phyloP scores from a whole-genome alignment of 2,113 vertebrate species.

The Hippocampus mohnikei region DNA sequence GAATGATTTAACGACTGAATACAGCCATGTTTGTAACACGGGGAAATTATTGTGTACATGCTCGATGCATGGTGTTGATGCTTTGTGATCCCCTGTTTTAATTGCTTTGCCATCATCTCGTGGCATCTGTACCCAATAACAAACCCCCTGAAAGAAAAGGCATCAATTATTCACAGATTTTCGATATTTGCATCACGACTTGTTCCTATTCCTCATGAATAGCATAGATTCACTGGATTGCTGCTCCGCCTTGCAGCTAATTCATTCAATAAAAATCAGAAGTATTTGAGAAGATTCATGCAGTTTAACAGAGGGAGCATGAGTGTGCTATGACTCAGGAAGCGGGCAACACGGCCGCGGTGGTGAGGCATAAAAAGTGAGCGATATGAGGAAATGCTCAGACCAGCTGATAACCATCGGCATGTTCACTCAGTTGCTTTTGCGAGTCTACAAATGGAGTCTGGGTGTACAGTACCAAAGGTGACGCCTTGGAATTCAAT shows the following conservation, averaged over 20 bases:
- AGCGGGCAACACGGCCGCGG: conserved; percentile 3
- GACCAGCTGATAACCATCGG: conserved; percentile 5
- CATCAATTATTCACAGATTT: no score
- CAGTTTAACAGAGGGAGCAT: background rate
- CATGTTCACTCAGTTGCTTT: background rate
- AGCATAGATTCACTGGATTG: background rate
- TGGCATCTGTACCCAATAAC: background rate
- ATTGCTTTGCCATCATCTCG: background rate
- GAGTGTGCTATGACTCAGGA: conserved; percentile 21
- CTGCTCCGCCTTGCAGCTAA: no score
- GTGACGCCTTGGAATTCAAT: no score
- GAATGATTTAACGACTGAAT: no score
- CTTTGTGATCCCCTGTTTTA: background rate
- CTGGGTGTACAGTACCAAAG: no score
- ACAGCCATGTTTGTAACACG: background rate
- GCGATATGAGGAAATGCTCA: conserved; percentile 27
- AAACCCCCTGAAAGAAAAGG: background rate
- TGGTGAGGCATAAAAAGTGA: conserved; percentile 11
- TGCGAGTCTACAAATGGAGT: background rate
- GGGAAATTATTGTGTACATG: background rate
- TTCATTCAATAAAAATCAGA: background rate
- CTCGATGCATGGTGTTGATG: background rate
- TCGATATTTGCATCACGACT: no score
- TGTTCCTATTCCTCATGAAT: background rate
- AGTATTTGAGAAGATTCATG: background rate